A percentile compares a stretch with the other conserved stretches of the same genome.
Conservation (phyloP, 2,113 vertebrate genomes). For the Rhinolophus ferrumequinum region DNA sequence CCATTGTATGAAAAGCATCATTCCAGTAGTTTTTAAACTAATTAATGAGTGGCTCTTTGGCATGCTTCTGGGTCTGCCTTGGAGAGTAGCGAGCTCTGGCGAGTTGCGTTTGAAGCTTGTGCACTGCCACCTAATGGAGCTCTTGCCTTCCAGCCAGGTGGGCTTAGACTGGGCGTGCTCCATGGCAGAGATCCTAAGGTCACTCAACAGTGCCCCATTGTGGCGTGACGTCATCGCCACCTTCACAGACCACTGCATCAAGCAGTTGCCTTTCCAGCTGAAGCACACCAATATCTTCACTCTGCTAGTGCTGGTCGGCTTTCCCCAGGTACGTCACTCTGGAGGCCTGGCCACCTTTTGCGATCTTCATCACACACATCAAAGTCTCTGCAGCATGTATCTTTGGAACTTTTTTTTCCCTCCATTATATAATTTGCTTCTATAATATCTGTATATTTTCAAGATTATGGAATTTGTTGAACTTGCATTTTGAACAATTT, state of each 20-base stretch:
- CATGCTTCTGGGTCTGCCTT: not conserved
- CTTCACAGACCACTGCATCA: slow-evolving; percentile 95
- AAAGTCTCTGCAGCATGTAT: not conserved
- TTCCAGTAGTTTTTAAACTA: not conserved
- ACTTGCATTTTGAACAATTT: not conserved
- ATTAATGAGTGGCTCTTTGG: not conserved
- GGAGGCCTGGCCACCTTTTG: not conserved
- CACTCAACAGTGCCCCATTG: slow-evolving; percentile 90
- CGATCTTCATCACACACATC: not conserved
- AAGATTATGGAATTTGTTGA: not conserved
- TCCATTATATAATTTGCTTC: not conserved
- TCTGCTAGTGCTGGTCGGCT: slow-evolving; percentile 95
- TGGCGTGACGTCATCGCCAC: slow-evolving; percentile 92
- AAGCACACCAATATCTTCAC: slow-evolving; percentile 98
- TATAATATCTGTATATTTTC: not conserved
- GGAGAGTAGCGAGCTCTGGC: not conserved
- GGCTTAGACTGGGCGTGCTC: slow-evolving; percentile 98
- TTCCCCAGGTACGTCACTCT: slow-evolving; percentile 91
- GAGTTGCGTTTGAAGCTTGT: not conserved
- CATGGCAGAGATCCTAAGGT: slow-evolving; percentile 95
- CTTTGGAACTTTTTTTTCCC: not conserved
- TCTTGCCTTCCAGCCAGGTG: slow-evolving; percentile 88
- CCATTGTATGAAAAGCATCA: slow-evolving; percentile 34
- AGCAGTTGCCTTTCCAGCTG: slow-evolving; percentile 93
- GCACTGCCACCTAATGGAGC: not conserved